phyloP scores from a whole-genome alignment of 2,888 invertebrate species.

The Leucophenga maculata region DNA sequence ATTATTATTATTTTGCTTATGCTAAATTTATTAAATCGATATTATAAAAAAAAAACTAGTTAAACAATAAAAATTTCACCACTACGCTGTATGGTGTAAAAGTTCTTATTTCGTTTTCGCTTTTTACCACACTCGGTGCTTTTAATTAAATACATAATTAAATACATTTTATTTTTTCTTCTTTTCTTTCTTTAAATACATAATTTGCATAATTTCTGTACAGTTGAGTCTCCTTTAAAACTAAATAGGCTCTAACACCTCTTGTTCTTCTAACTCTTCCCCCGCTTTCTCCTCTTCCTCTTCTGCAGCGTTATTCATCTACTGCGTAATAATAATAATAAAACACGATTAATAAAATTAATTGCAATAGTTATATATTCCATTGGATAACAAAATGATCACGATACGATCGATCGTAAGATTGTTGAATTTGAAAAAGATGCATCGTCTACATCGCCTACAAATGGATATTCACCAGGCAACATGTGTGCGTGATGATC shows the following conservation, averaged over 20 bases:
- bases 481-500: too few relatives aligned
- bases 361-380: conserved; percentile 5
- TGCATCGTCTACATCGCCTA: too few relatives aligned
- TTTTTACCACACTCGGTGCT: conserved; percentile 2
- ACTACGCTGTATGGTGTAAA: not conserved
- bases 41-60: not conserved
- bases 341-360: not conserved
- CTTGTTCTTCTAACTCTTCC: not conserved
- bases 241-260: not conserved
- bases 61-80: conserved; percentile 10
- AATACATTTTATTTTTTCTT: not conserved
- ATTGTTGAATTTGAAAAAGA: too few relatives aligned
- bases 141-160: conserved; percentile 18
- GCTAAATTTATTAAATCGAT: not conserved
- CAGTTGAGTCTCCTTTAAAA: conserved; percentile 4
- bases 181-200: not conserved
- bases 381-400: conserved; percentile 15
- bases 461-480: too few relatives aligned
- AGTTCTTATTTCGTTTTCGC: not conserved
- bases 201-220: conserved; percentile 12
- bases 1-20: not conserved
- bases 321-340: not conserved
- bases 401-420: not conserved
- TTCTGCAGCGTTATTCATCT: not conserved
- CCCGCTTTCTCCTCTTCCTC: too few relatives aligned